Percentiles rank a stretch among this genome's conserved stretches.
Evolutionary conservation across 1,140 invertebrate genomes (phyloP).

Genomic region (Tenebrio molitor): DNA sequence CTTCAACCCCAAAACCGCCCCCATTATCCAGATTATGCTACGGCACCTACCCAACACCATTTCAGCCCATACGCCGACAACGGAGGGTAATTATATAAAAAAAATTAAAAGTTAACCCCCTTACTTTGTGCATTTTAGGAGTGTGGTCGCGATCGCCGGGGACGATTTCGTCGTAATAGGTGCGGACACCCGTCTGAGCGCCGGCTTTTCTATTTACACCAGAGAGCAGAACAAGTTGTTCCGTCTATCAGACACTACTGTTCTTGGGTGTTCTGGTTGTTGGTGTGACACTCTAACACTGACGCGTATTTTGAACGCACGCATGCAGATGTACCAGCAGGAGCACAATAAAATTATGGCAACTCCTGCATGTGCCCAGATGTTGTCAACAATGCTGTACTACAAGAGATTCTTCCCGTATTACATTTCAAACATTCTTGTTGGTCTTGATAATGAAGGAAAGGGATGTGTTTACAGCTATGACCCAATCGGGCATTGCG

Average conservation of each 20-base stretch:
- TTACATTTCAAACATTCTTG: constrained; percentile 96
- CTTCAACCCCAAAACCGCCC: constrained; percentile 44
- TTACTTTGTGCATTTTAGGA: constrained; percentile 70
- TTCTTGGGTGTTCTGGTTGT: constrained; percentile 92
- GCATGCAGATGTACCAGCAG: constrained; percentile 96
- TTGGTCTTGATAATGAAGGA: constrained; percentile 89
- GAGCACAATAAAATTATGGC: constrained; percentile 96
- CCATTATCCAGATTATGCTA: constrained; percentile 76
- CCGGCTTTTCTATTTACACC: constrained; percentile 91
- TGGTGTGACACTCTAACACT: constrained; percentile 98
- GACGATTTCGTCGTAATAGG: constrained; percentile 72
- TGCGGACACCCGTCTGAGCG: constrained; percentile 94
- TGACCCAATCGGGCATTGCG: constrained; percentile 96
- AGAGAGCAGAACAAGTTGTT: constrained; percentile 91
- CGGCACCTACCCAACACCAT: constrained; percentile 71
- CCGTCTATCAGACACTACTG: constrained; percentile 82
- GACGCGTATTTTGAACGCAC: constrained; percentile 85
- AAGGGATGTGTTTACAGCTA: constrained; percentile 96
- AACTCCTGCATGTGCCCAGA: constrained; percentile 92
- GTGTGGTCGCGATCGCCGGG: constrained; percentile 93
- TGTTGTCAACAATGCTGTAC: constrained; percentile 97
- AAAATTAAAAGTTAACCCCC: constrained; percentile 32
- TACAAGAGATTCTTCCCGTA: constrained; percentile 99
- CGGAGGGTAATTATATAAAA: constrained; percentile 78
- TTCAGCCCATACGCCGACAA: constrained; percentile 84